These are phyloP conservation scores for Torymus auratus DNA, from an alignment of 2,888 invertebrate species.

Conservation along the genomic window DNA sequence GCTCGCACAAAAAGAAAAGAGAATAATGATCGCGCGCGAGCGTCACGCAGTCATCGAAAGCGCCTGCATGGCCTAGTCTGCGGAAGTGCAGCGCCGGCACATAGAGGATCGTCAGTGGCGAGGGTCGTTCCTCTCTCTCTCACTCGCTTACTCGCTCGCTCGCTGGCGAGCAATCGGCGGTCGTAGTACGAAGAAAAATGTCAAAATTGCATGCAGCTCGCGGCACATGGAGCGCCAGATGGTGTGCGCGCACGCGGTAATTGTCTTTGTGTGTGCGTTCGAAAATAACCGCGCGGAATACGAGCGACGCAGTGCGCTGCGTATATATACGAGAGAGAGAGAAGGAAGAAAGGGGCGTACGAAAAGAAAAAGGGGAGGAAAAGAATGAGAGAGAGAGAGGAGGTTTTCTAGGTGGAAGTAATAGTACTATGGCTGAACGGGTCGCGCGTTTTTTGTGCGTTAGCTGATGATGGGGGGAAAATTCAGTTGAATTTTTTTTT, in stretches of 20 bases:
- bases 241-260: constrained; percentile 62
- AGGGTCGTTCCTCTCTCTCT: constrained; percentile 50
- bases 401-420: constrained; percentile 56
- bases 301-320: constrained; percentile 32
- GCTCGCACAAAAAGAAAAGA: constrained; percentile 37
- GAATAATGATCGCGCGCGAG: constrained; percentile 53
- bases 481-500: too few relatives aligned
- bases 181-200: constrained; percentile 62
- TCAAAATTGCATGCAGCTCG: constrained; percentile 64
- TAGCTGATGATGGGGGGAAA: neutral
- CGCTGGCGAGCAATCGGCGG: constrained; percentile 58
- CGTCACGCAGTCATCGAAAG: constrained; percentile 47
- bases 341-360: constrained; percentile 29
- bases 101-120: constrained; percentile 26
- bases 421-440: constrained; percentile 61
- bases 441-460: constrained; percentile 18
- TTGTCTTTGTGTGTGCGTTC: constrained; percentile 59
- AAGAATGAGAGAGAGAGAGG: constrained; percentile 16
- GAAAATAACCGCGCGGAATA: constrained; percentile 60
- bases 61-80: constrained; percentile 25
- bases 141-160: constrained; percentile 33
- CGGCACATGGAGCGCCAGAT: constrained; percentile 71
- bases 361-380: constrained; percentile 37
- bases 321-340: neutral
- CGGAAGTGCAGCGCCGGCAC: constrained; percentile 39